Evolutionary conservation across 2,113 vertebrate genomes (phyloP), one percentile per base, ranked within the genome.

Genomic region (Patagioenas fasciata): DNA sequence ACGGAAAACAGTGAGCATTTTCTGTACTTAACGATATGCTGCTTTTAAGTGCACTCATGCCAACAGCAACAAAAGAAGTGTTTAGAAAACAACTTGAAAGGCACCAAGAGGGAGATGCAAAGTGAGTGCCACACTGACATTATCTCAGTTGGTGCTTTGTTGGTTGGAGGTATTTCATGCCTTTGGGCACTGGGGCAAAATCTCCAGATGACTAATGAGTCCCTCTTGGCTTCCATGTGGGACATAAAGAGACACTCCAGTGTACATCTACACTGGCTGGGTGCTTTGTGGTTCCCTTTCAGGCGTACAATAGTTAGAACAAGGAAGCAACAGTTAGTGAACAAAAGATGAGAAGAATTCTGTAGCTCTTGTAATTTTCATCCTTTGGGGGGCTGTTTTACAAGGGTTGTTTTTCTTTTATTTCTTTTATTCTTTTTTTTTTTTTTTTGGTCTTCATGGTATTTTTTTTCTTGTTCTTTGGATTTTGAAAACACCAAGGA

Each of bases 61-160:
- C 96, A 98, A 97, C 28, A 86, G 96, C 96, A 97, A 97, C 95
- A 97, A 97, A 97, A 95, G 95, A 96, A 95, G 95, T 96, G 94
- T 98, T 97, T 97, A 96, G 95, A 97, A 97, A 98, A 97, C 96
- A 98, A 95, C 95, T 96, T 96, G 97, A 96, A 97, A 96, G 95
- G 93, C 95, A 93, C 36, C 80, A 91, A 94, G 85, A 97, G 89
- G 47, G 91, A 85, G 86, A 95, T 60, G 93, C 69, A 84, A 91
- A 97, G 70, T 40, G 79, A 70, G 86, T 73, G 75, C 93, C 96
- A 71, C 65, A 71, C 92, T 91, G 88, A 96, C 94, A 84, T 80
- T 80, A 82, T 94, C 91, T 97, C 89, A 84, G 83, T 91, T 51
- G 70, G 86, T 48, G 92, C 93, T 96, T 97, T 91, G 74, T 95